Percentiles rank a stretch among this genome's conserved stretches.
phyloP scores from a whole-genome alignment of 2,797 vertebrate species.

The Arctocebus calabarensis region DNA sequence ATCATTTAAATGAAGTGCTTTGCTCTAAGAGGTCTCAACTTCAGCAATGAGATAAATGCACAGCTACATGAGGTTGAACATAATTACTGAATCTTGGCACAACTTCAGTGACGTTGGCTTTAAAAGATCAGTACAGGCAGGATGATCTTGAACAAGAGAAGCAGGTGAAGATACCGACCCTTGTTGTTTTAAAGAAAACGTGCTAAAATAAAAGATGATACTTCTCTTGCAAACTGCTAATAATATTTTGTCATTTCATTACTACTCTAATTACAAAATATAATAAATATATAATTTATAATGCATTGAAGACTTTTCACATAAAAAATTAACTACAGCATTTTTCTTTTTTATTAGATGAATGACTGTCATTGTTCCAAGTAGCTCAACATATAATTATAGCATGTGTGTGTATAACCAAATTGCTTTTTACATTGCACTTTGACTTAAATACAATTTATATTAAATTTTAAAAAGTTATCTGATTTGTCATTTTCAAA shows the following conservation, averaged over 20 bases:
- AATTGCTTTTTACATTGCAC: not conserved
- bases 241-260: slow-evolving; percentile 80
- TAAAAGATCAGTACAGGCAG: slow-evolving; percentile 83
- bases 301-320: slow-evolving; percentile 58
- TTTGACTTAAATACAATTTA: slow-evolving; percentile 26
- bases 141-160: slow-evolving; percentile 78
- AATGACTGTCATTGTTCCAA: not conserved
- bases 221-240: slow-evolving; percentile 74
- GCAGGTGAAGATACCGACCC: slow-evolving; percentile 71
- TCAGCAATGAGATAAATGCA: slow-evolving; percentile 84
- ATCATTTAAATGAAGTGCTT: slow-evolving; percentile 79
- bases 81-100: slow-evolving; percentile 86
- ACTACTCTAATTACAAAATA: slow-evolving; percentile 70
- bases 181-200: slow-evolving; percentile 77
- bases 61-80: slow-evolving; percentile 80
- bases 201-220: slow-evolving; percentile 73
- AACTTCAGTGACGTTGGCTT: slow-evolving; percentile 86
- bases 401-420: not conserved
- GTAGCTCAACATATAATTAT: not conserved
- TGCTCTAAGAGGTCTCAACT: slow-evolving; percentile 82
- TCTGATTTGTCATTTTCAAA: not conserved
- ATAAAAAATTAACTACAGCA: not conserved
- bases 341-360: slow-evolving; percentile 47
- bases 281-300: slow-evolving; percentile 72
- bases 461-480: not conserved